Base-by-base conservation (phyloP, 2,888 invertebrate genomes). In the Arge pagana region DNA sequence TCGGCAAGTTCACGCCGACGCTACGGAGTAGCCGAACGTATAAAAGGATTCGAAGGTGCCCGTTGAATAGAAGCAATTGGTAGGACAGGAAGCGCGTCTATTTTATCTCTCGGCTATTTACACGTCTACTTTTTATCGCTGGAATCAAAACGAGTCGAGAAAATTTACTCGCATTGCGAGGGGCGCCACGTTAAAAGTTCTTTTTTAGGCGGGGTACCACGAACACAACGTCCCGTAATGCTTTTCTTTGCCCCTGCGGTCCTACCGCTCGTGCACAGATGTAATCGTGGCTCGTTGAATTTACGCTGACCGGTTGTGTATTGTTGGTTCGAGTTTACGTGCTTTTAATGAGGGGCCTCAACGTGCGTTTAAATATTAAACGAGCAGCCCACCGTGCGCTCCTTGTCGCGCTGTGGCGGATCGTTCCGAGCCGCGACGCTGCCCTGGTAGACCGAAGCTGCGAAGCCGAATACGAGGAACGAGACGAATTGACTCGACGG, bases 241-340 rank as follows among this genome's bases (percentile, higher is more conserved):
- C n/a, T n/a, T n/a, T n/a, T n/a, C n/a, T n/a, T n/a, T n/a, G n/a
- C n/a, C 23, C 33, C 15, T 7, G 19, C 11, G 21, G 7, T 3
- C 8, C 33, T n/a, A 11, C n/a, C 21, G 13, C 28, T 11, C 28
- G 26, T 18, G 26, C 11, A 7, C n/a, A 3, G 15, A 42, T 31
- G 24, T 45, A 45, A 45, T 45, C 45, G 28, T 35, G 33, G 45
- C 33, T 45, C 45, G 35, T 45, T 45, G 33, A 45, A 45, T 45
- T 45, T 45, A 45, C 35, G 45, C 24, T 45, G 33, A 45, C 21
- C 45, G 45, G 21, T 35, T 45, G n/a, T n/a, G n/a, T n/a, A 45
- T 45, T 45, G 45, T 45, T 45, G 45, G 23, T 33, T 13, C n/a
- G 28, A 45, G 33, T 45, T 45, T 45, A 45, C 45, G 45, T 19